A percentile compares a stretch with the other conserved stretches of the same genome.
Conservation (phyloP, 2,797 vertebrate species). For the Notolabrus celidotus region DNA sequence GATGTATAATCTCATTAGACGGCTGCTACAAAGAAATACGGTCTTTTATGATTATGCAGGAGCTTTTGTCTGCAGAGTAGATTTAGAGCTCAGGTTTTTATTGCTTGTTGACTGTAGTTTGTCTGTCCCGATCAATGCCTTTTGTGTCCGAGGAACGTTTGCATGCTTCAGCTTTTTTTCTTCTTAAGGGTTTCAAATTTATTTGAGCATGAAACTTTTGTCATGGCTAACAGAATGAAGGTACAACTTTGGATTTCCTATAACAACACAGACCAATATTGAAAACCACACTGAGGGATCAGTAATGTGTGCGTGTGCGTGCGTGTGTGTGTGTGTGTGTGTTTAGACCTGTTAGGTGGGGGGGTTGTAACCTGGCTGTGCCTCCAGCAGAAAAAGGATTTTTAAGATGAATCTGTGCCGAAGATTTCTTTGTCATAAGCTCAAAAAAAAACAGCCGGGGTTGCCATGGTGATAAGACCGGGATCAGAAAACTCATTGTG, state of each 20-base stretch:
- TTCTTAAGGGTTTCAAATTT: background rate
- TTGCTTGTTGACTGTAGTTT: slow-evolving; percentile 57
- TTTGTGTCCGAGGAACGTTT: slow-evolving; percentile 24
- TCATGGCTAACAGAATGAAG: background rate
- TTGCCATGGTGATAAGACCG: slow-evolving; percentile 84
- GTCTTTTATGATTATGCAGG: slow-evolving; percentile 54
- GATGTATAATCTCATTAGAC: slow-evolving; percentile 74
- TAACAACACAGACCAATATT: background rate
- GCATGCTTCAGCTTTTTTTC: slow-evolving; percentile 35
- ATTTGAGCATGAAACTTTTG: slow-evolving; percentile 12
- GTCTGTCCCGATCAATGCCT: slow-evolving; percentile 33
- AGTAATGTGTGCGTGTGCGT: background rate
- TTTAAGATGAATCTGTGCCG: slow-evolving; percentile 81
- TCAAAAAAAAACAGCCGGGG: slow-evolving; percentile 86
- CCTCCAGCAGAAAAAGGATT: slow-evolving; percentile 57
- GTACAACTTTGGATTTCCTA: background rate
- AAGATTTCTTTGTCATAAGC: slow-evolving; percentile 86
- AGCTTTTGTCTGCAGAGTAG: slow-evolving; percentile 43
- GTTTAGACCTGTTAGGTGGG: background rate
- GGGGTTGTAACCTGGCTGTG: slow-evolving; percentile 18
- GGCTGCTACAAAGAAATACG: slow-evolving; percentile 60
- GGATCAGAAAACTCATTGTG: slow-evolving; percentile 84
- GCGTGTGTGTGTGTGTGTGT: slow-evolving; percentile 7
- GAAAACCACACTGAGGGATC: slow-evolving; percentile 2
- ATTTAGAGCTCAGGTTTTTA: slow-evolving; percentile 52